Base-by-base conservation (phyloP, 2,888 invertebrate genomes). In the Rhimphoctona megacephalus region DNA sequence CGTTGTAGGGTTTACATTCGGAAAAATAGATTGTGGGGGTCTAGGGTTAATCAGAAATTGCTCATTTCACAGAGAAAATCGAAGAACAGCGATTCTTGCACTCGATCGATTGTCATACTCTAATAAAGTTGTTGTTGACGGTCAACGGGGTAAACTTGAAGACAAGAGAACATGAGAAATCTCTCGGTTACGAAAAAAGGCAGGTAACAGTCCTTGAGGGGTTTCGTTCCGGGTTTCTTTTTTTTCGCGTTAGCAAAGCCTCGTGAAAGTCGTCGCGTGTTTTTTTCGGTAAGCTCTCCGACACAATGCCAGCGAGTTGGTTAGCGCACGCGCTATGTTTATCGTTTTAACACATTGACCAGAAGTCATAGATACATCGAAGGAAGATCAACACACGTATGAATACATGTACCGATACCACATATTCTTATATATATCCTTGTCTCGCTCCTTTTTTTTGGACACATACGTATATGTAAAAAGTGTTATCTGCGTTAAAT, bases 211-310 rank as follows among this genome's bases (percentile, higher is more conserved):
- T 54, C 79, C 49, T 76, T 79, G 80, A 76, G 22, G 54, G 80
- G 76, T 79, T 79, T 86, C 74, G 57, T 76, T 69, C 46, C 76
- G 69, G n/a, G 39, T 76, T 79, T 80, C 22, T 52, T 25, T 66
- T 25, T 73, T n/a, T 73, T 54, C 43, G 25, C 74, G 39, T 19
- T 61, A 61, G 57, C 39, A 57, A 74, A 61, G 43, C 57, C 33
- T 43, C 39, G 74, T 57, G 43, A 74, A 74, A 57, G 61, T 57
- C 39, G 39, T 61, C 39, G 74, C 57, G 22, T 39, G 74, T 74
- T 74, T 74, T 74, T 74, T 74, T 74, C 57, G 61, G 43, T 43
- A 61, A 57, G 57, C 39, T 74, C 57, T 61, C 54, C 22, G 9
- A 43, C 61, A 61, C 74, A 74, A 61, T 74, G 73, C 22, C 73